Conservation (phyloP, 2,888 invertebrate species). For the Oasisia sp. region DNA sequence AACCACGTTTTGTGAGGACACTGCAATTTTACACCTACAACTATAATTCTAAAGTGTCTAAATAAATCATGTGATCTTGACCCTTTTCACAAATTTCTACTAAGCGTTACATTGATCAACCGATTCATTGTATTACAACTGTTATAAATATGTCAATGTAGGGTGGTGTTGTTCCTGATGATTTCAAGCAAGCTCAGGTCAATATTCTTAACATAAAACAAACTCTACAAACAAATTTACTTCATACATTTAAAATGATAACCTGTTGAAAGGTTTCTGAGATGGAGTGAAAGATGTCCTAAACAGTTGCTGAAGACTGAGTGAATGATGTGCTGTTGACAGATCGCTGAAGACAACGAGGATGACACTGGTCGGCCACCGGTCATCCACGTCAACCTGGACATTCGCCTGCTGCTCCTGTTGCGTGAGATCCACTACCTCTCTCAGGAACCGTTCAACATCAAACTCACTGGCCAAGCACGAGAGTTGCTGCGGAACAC, state of each 20-base stretch:
- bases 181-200: no score
- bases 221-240: no score
- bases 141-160: not conserved
- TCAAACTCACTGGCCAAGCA: conserved; percentile 53
- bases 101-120: not conserved
- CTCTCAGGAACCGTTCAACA: conserved; percentile 58
- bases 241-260: no score
- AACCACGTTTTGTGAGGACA: no score
- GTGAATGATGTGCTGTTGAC: conserved; percentile 18
- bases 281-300: no score
- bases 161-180: not conserved
- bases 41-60: no score
- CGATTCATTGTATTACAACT: not conserved
- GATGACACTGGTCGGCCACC: conserved; percentile 62
- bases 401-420: conserved; percentile 60
- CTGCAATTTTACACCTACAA: no score
- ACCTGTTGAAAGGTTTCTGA: no score
- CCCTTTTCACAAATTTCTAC: no score
- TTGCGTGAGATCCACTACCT: conserved; percentile 63
- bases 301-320: no score
- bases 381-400: conserved; percentile 62
- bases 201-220: no score
- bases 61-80: no score
- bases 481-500: conserved; percentile 60
- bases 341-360: conserved; percentile 63